Conservation (phyloP, 1,140 invertebrate genomes). For the Cyclina sinensis region DNA sequence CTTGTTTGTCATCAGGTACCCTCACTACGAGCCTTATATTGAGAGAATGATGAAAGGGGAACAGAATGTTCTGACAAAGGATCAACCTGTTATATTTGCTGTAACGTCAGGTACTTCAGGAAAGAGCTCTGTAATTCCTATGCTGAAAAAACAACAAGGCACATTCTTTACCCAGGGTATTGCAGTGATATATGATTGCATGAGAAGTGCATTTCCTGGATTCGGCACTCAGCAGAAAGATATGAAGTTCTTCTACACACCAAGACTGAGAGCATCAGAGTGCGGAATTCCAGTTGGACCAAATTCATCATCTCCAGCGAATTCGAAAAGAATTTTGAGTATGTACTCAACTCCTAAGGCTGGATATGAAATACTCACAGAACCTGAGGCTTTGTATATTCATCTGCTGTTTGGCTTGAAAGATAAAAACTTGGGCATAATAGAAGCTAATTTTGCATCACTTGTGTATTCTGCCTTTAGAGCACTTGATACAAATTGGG, state of each 20-base stretch:
- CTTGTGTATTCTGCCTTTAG: constrained; percentile 82
- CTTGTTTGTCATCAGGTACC: too few relatives aligned
- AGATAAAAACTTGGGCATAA: constrained; percentile 83
- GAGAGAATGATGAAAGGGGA: constrained; percentile 82
- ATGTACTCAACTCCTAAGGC: constrained; percentile 83
- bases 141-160: constrained; percentile 77
- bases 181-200: constrained; percentile 76
- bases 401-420: constrained; percentile 85
- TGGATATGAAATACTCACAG: constrained; percentile 82
- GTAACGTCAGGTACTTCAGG: constrained; percentile 86
- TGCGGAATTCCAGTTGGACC: constrained; percentile 83
- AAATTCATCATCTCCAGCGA: constrained; percentile 84
- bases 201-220: constrained; percentile 77
- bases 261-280: constrained; percentile 77
- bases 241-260: constrained; percentile 85
- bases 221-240: constrained; percentile 78
- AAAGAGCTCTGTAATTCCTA: constrained; percentile 81
- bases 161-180: constrained; percentile 83
- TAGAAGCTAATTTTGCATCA: constrained; percentile 86
- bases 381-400: constrained; percentile 84
- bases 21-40: constrained; percentile 82
- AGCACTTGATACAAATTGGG: constrained; percentile 78
- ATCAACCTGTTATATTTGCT: constrained; percentile 81
- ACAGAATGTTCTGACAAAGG: constrained; percentile 78
- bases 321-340: constrained; percentile 81